Conservation (phyloP, 2,888 invertebrate species). For the Coleophora flavipennella region DNA sequence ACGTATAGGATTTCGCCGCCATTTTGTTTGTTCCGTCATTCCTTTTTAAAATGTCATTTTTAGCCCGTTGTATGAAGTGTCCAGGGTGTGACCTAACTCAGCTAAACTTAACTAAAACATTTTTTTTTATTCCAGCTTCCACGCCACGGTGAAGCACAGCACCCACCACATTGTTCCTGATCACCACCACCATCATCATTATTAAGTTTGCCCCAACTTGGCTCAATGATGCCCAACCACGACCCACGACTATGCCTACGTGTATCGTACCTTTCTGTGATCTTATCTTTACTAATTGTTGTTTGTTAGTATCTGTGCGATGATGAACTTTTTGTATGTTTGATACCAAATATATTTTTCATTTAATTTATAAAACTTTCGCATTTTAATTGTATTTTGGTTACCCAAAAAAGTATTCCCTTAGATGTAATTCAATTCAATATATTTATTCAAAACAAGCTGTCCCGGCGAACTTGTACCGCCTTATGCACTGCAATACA, state of each 20-base stretch:
- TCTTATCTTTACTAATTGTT: constrained; percentile 1
- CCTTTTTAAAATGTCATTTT: too few relatives aligned
- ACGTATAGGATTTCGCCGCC: too few relatives aligned
- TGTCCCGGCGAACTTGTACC: too few relatives aligned
- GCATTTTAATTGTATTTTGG: background rate
- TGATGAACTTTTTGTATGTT: background rate
- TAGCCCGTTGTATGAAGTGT: too few relatives aligned
- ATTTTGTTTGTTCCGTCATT: too few relatives aligned
- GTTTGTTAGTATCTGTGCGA: background rate
- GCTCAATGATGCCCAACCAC: too few relatives aligned
- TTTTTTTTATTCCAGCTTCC: constrained; percentile 40
- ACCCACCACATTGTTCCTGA: constrained; percentile 51
- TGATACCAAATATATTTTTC: constrained; percentile 1
- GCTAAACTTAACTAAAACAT: background rate
- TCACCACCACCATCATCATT: constrained; percentile 34
- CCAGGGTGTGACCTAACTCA: too few relatives aligned
- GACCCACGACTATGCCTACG: background rate
- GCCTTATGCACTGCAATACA: too few relatives aligned
- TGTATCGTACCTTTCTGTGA: constrained; percentile 3
- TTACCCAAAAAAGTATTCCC: too few relatives aligned
- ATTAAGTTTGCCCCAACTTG: too few relatives aligned
- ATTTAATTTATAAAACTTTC: background rate
- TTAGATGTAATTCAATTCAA: too few relatives aligned
- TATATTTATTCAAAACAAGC: too few relatives aligned
- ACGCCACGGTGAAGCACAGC: constrained; percentile 54